A percentile compares a stretch with the other conserved stretches of the same genome.
Conservation (phyloP, 1,140 invertebrate genomes). For the Solen grandis region DNA sequence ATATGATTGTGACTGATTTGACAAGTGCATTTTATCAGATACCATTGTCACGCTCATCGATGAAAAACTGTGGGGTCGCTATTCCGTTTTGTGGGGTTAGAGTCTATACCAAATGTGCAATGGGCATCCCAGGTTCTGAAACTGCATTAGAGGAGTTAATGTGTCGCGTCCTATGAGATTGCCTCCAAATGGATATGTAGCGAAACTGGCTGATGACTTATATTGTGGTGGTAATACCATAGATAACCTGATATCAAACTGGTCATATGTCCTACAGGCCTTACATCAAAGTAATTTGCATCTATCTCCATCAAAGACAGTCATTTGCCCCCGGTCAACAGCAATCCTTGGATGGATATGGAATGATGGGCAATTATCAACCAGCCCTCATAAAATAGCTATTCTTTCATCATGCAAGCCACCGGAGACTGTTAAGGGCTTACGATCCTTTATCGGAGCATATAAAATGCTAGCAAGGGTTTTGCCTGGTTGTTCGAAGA, state of each 20-base stretch:
- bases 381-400: slow-evolving; percentile 48
- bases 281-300: slow-evolving; percentile 34
- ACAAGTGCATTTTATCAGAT: slow-evolving; percentile 63
- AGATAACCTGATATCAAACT: slow-evolving; percentile 40
- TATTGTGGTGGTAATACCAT: slow-evolving; percentile 44
- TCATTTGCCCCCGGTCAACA: slow-evolving; percentile 34
- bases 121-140: slow-evolving; percentile 64
- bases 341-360: slow-evolving; percentile 58
- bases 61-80: slow-evolving; percentile 60
- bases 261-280: slow-evolving; percentile 18
- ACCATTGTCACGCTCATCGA: slow-evolving; percentile 47
- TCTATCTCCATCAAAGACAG: slow-evolving; percentile 35
- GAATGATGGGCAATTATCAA: slow-evolving; percentile 37
- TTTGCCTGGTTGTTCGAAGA: slow-evolving; percentile 4
- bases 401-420: slow-evolving; percentile 24
- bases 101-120: slow-evolving; percentile 58
- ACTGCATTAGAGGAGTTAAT: slow-evolving; percentile 64
- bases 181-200: slow-evolving; percentile 59
- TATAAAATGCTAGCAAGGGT: slow-evolving; percentile 57
- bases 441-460: slow-evolving; percentile 54
- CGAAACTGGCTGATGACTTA: slow-evolving; percentile 51
- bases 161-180: slow-evolving; percentile 59
- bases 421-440: slow-evolving; percentile 43
- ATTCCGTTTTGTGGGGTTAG: slow-evolving; percentile 60
- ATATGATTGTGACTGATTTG: slow-evolving; percentile 50